These are phyloP conservation scores for Merodon equestris DNA, from an alignment of 2,888 invertebrate genomes.

Conservation along the genomic window DNA sequence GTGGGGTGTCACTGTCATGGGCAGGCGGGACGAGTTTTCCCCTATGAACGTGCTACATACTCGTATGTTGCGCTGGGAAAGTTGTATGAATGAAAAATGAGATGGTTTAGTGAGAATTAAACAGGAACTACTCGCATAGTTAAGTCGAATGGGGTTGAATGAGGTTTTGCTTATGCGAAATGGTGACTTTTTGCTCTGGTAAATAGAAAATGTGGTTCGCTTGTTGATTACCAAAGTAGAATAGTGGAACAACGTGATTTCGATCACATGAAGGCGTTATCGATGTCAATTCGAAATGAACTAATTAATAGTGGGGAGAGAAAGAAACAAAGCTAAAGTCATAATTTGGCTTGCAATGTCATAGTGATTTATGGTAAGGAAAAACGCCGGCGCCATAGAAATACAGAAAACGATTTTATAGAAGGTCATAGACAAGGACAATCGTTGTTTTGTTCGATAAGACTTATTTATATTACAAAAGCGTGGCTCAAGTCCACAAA, in stretches of 20 bases:
- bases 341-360: too few species aligned
- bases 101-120: conserved; percentile 29
- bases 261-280: too few species aligned
- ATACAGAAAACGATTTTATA: too few species aligned
- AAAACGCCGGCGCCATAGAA: too few species aligned
- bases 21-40: conserved; percentile 25
- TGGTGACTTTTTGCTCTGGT: neutral
- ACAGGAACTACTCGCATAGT: conserved; percentile 35
- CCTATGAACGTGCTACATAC: neutral
- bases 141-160: conserved; percentile 30
- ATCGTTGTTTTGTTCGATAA: too few species aligned
- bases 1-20: conserved; percentile 14
- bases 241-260: neutral
- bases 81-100: conserved; percentile 42
- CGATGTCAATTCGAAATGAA: too few species aligned
- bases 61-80: conserved; percentile 32
- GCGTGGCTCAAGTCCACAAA: too few species aligned
- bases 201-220: neutral
- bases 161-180: conserved; percentile 22
- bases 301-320: too few species aligned
- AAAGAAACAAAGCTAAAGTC: too few species aligned
- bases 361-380: too few species aligned
- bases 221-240: conserved; percentile 12
- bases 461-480: too few species aligned
- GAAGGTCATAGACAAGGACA: too few species aligned